Conservation (phyloP, 2,888 invertebrate species). For the Platerodrilus igneus region DNA sequence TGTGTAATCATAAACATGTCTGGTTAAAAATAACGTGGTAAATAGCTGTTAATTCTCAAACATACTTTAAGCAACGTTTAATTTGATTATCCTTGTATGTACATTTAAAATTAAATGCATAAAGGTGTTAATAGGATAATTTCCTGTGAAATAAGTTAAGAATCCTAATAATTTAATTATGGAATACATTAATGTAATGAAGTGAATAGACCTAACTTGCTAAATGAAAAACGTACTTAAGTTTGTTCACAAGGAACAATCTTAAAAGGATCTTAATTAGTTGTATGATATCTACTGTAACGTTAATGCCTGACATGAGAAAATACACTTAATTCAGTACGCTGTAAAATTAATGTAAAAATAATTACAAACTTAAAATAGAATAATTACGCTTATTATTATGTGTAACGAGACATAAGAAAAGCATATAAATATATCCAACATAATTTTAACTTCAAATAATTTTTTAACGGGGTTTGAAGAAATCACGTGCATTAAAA, state of each 20-base stretch:
- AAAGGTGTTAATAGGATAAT: slow-evolving; percentile 10
- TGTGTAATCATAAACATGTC: too few species aligned
- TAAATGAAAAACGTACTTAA: slow-evolving; percentile 35
- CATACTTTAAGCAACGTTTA: too few species aligned
- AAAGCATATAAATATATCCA: slow-evolving; percentile 36
- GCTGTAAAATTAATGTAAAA: slow-evolving; percentile 46
- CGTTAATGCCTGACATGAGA: slow-evolving; percentile 31
- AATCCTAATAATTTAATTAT: slow-evolving; percentile 22
- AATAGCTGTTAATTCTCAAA: too few species aligned
- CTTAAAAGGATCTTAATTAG: slow-evolving; percentile 45
- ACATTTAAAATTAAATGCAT: too few species aligned
- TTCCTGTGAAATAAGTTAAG: slow-evolving; percentile 10
- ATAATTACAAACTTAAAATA: slow-evolving; percentile 45
- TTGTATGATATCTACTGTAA: slow-evolving; percentile 39
- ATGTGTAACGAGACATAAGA: slow-evolving; percentile 42
- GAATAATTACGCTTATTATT: slow-evolving; percentile 45
- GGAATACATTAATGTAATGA: slow-evolving; percentile 12
- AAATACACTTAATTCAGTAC: slow-evolving; percentile 39
- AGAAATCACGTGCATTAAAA: slow-evolving; percentile 20
- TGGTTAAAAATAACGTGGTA: too few species aligned
- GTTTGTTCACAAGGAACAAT: slow-evolving; percentile 46
- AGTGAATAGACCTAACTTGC: slow-evolving; percentile 22
- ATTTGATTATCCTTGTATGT: too few species aligned
- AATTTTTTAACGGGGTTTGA: slow-evolving; percentile 23
- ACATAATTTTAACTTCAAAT: slow-evolving; percentile 30